phyloP scores from a whole-genome alignment of 2,797 vertebrate genomes.

The Echiichthys vipera region DNA sequence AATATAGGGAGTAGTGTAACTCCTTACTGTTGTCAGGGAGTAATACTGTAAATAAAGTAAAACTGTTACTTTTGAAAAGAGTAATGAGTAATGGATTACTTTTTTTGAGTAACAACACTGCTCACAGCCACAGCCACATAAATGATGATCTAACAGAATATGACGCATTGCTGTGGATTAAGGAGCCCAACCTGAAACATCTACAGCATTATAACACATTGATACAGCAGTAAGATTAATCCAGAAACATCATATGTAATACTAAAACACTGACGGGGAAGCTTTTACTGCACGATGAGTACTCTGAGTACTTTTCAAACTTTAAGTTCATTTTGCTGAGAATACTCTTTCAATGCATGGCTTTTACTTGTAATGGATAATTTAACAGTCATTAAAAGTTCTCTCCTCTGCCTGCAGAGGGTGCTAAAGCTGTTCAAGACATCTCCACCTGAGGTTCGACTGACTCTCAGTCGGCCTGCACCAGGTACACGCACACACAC shows the following conservation, averaged over 20 bases:
- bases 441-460: conserved; percentile 84
- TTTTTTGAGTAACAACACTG: too few relatives aligned
- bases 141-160: too few relatives aligned
- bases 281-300: background rate
- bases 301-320: background rate
- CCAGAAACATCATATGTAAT: background rate
- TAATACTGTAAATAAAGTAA: too few relatives aligned
- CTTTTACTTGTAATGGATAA: too few relatives aligned
- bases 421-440: conserved; percentile 89
- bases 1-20: too few relatives aligned
- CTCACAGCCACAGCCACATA: too few relatives aligned
- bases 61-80: too few relatives aligned
- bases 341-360: background rate
- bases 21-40: too few relatives aligned
- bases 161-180: too few relatives aligned
- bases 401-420: conserved; percentile 76
- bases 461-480: conserved; percentile 87
- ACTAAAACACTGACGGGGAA: background rate
- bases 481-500: conserved; percentile 70
- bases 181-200: background rate
- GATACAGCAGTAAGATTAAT: background rate
- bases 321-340: background rate
- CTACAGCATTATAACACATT: background rate
- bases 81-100: too few relatives aligned
- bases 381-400: too few relatives aligned